Evolutionary conservation across 2,113 vertebrate species (phyloP).

Genomic region (Quiscalus mexicanus): DNA sequence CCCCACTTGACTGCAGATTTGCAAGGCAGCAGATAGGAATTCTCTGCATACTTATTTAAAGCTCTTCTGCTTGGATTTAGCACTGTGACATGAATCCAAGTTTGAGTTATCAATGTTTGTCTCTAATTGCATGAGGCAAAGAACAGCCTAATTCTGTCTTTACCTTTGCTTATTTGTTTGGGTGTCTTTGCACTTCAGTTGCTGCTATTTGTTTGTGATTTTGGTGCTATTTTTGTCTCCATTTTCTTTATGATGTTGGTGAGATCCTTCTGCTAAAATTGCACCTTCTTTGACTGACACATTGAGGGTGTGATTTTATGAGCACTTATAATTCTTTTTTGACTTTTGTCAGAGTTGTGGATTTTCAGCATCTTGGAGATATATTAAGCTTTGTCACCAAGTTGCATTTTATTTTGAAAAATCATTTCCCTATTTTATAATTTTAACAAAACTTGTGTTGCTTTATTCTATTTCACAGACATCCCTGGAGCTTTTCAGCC

Average conservation of each 20-base stretch:
- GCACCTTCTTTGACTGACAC: not conserved
- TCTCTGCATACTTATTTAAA: slow-evolving; percentile 45
- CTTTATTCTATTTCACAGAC: slow-evolving; percentile 56
- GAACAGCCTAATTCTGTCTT: slow-evolving; percentile 36
- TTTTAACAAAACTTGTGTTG: slow-evolving; percentile 26
- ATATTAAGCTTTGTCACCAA: not conserved
- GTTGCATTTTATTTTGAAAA: not conserved
- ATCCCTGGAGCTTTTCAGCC: slow-evolving; percentile 47
- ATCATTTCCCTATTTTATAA: not conserved
- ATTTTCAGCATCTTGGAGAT: not conserved
- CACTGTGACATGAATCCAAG: slow-evolving; percentile 9
- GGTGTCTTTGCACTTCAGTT: not conserved
- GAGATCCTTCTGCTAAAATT: not conserved
- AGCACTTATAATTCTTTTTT: not conserved
- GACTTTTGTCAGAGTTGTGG: not conserved
- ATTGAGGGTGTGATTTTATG: not conserved
- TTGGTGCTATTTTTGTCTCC: not conserved
- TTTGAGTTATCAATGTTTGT: slow-evolving; percentile 2
- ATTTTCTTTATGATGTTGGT: not conserved
- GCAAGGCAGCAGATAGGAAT: slow-evolving; percentile 26
- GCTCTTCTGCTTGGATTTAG: slow-evolving; percentile 30
- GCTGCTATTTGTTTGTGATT: not conserved
- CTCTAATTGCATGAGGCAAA: not conserved
- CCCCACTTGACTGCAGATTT: slow-evolving; percentile 38
- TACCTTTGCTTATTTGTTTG: not conserved